Percentiles rank a stretch among this genome's conserved stretches.
phyloP scores from a whole-genome alignment of 64 coral and sea anemone species.

The Stichodactyla helianthus region DNA sequence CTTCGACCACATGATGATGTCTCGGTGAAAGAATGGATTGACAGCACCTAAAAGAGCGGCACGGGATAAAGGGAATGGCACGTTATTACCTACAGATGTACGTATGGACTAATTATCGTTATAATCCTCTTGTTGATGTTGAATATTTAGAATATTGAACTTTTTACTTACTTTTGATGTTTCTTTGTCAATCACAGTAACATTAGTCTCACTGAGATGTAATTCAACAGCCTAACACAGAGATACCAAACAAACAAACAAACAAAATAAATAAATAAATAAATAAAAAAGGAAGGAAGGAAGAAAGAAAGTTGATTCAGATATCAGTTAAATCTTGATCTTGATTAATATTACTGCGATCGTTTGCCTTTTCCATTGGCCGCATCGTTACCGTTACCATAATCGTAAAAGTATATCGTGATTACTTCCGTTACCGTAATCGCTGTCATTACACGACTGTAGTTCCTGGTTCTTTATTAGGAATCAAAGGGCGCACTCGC shows the following conservation, averaged over 20 bases:
- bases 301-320: not conserved
- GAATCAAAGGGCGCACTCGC: too few relatives aligned
- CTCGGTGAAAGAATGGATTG: constrained; percentile 82
- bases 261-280: not conserved
- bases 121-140: too few relatives aligned
- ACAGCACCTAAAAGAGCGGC: constrained; percentile 45
- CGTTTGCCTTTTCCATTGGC: too few relatives aligned
- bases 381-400: too few relatives aligned
- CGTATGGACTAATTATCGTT: too few relatives aligned
- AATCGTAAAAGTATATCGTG: too few relatives aligned
- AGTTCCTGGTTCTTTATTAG: too few relatives aligned
- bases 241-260: not conserved
- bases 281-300: not conserved
- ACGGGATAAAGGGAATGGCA: too few relatives aligned
- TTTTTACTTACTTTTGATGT: constrained; percentile 41
- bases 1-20: constrained; percentile 80
- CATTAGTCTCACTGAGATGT: constrained; percentile 46
- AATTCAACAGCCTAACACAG: constrained; percentile 37
- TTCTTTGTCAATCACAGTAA: constrained; percentile 34
- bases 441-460: too few relatives aligned
- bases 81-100: too few relatives aligned
- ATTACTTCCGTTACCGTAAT: too few relatives aligned
- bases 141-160: too few relatives aligned
- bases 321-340: not conserved
- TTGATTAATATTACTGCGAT: not conserved